Base-by-base conservation (phyloP, 1,140 invertebrate genomes). In the Tetramorium simillimum region DNA sequence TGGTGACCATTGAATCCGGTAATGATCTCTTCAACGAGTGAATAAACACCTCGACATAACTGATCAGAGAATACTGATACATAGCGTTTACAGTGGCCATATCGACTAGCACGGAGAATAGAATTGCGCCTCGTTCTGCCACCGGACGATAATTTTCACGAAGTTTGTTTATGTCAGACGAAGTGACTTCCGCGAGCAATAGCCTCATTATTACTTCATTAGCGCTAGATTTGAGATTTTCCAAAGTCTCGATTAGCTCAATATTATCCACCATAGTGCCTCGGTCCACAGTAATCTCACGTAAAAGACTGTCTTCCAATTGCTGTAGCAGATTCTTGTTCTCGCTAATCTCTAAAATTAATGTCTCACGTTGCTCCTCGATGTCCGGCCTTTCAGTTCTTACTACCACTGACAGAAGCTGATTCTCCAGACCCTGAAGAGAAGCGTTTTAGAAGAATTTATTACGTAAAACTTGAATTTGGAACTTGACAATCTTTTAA, bases 201-300 rank as follows among this genome's bases (percentile, higher is more conserved):
- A 98, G 94, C 94, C 99, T 98, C 86, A 96, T 96, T 91, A 96
- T 96, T 0, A 98, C 97, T 93, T 98, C 97, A 62, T 94, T 95
- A 12, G 98, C 98, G 92, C 98, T 98, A 0, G 96, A 96, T 94
- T 99, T 99, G 1, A 98, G 98, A 81, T 98, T 98, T 89, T 99
- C 98, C n/a, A 99, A 94, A 0, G 98, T 98, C 82, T 97, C 95
- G 4, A 99, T 96, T 0, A 99, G 95, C 86, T 99, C 98, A 0
- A 97, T 96, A 91, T 99, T 99, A 92, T 99, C 98, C 88, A 99
- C 94, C 97, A 99, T 99, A 94, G 98, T 99, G 24, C 98, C 98
- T 7, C 97, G 97, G 0, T 98, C 98, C 0, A 97, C 97, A 0
- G 98, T 97, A 84, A 99, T 95, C 93, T 98, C 98, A 43, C 97